A percentile compares a stretch with the other conserved stretches of the same genome.
phyloP scores from a whole-genome alignment of 2,797 vertebrate species.

The Dipus sagitta region DNA sequence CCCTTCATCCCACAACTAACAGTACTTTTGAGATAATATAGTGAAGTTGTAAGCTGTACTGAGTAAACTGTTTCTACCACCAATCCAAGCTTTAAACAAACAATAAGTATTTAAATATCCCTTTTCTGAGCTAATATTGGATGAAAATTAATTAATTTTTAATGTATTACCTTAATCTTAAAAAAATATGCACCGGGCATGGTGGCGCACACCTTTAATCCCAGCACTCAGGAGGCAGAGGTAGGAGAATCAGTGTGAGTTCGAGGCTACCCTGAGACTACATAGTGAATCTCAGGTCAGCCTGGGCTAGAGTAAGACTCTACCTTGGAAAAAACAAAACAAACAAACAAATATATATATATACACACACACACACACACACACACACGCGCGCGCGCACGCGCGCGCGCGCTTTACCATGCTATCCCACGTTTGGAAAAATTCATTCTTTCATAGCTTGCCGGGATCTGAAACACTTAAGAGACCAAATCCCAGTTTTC shows the following conservation, averaged over 20 bases:
- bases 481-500: not conserved
- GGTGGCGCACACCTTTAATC: too few relatives aligned
- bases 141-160: slow-evolving; percentile 36
- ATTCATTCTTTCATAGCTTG: slow-evolving; percentile 41
- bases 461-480: slow-evolving; percentile 17
- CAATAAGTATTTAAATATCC: slow-evolving; percentile 44
- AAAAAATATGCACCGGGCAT: not conserved
- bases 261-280: too few relatives aligned
- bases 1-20: not conserved
- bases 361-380: too few relatives aligned
- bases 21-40: slow-evolving; percentile 48
- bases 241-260: too few relatives aligned
- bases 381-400: too few relatives aligned
- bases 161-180: not conserved
- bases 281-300: too few relatives aligned
- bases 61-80: not conserved
- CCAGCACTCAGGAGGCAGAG: too few relatives aligned
- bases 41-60: slow-evolving; percentile 14
- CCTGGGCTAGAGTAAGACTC: too few relatives aligned
- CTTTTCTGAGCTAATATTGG: not conserved
- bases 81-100: slow-evolving; percentile 53
- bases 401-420: not conserved
- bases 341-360: too few relatives aligned
- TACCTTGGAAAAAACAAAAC: too few relatives aligned
- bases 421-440: not conserved